Conservation (phyloP, 2,113 vertebrate genomes). For the Pseudolaguvia tuberculata region DNA sequence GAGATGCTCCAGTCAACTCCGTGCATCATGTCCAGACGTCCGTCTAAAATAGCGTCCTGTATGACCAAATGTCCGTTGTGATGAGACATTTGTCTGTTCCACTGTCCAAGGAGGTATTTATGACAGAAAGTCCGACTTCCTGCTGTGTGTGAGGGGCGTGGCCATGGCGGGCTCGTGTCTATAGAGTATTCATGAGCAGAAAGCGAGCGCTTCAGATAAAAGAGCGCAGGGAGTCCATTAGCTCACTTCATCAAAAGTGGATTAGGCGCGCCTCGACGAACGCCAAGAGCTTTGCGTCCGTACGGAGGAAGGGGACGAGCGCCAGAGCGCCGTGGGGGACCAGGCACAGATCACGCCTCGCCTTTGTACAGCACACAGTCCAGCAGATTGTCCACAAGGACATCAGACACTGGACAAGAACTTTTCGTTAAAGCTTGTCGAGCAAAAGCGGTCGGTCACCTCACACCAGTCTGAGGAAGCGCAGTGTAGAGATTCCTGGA, state of each 20-base stretch:
- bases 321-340: conserved; percentile 17
- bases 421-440: no score
- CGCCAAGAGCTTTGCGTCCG: conserved; percentile 30
- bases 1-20: conserved; percentile 1
- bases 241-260: conserved; percentile 73
- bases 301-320: conserved; percentile 1
- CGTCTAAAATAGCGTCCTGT: conserved; percentile 3
- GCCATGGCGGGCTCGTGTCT: conserved; percentile 61
- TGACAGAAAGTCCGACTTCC: conserved; percentile 17
- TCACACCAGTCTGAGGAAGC: no score
- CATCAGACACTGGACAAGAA: background rate
- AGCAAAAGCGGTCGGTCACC: no score
- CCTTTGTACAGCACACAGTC: conserved; percentile 1
- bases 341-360: conserved; percentile 10
- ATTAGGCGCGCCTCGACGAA: conserved; percentile 68
- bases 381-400: background rate
- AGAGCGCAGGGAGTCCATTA: conserved; percentile 64
- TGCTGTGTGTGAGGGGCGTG: conserved; percentile 58
- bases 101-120: conserved; percentile 40
- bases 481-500: no score
- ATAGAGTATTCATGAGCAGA: conserved; percentile 50
- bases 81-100: conserved; percentile 36
- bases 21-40: background rate
- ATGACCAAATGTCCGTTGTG: conserved; percentile 11
- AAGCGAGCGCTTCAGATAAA: conserved; percentile 53